Conservation (phyloP, 2,113 vertebrate genomes). For the Rhineura floridana region DNA sequence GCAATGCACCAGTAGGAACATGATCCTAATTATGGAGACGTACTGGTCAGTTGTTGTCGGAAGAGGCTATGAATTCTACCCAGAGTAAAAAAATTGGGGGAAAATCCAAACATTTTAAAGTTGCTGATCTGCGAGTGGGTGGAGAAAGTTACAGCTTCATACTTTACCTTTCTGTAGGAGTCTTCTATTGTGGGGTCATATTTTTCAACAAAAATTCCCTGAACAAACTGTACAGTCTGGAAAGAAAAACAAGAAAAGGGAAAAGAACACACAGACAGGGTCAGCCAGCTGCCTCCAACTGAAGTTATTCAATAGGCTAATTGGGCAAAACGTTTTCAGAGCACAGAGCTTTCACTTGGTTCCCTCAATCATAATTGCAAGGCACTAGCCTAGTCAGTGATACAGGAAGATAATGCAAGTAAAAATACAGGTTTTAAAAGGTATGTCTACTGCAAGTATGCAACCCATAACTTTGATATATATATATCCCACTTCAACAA, state of each 20-base stretch:
- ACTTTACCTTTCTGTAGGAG: conserved; percentile 98
- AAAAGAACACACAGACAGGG: not conserved
- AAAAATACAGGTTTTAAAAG: not conserved
- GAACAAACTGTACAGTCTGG: conserved; percentile 98
- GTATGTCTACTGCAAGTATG: not conserved
- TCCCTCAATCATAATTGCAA: not conserved
- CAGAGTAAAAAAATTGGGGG: too few relatives aligned
- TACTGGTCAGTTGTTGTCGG: not conserved
- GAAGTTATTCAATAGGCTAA: not conserved
- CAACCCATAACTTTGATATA: not conserved
- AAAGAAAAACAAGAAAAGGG: conserved; percentile 34
- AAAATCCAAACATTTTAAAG: not conserved
- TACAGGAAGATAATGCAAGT: not conserved
- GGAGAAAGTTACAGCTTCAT: accelerated
- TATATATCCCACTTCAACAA: not conserved
- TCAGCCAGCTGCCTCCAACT: not conserved
- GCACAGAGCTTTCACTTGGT: not conserved
- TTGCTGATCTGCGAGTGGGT: not conserved
- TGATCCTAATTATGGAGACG: not conserved
- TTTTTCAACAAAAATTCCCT: conserved; percentile 99
- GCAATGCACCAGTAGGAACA: not conserved
- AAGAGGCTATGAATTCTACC: not conserved
- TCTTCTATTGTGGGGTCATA: conserved; percentile 99
- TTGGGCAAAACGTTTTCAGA: not conserved
- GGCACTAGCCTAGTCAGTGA: not conserved